These are phyloP conservation scores for Babylonia areolata DNA, from an alignment of 1,140 invertebrate species.

Conservation along the genomic window DNA sequence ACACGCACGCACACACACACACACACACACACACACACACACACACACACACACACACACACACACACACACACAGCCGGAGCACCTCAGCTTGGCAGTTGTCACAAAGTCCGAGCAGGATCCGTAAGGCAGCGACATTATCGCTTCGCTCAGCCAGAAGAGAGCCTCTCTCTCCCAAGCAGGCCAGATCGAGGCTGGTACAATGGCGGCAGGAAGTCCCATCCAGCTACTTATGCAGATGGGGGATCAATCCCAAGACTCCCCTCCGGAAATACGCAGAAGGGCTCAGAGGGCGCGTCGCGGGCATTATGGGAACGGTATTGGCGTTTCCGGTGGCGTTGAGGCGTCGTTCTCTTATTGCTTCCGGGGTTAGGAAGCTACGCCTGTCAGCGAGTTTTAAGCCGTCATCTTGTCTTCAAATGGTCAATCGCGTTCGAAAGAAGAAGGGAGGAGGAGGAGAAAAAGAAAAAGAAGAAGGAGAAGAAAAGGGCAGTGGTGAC, in stretches of 20 bases:
- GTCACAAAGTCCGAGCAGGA: no score
- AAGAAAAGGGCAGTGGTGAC: no score
- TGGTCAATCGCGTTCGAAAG: neutral
- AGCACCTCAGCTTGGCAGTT: no score
- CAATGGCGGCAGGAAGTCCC: conserved; percentile 34
- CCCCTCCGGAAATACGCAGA: conserved; percentile 35
- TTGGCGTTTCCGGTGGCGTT: conserved; percentile 36
- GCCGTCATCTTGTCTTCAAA: conserved; percentile 28
- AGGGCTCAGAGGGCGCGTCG: conserved; percentile 34
- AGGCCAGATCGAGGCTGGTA: neutral
- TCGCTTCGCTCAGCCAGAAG: conserved; percentile 36
- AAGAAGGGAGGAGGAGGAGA: neutral
- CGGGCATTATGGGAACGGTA: conserved; percentile 39
- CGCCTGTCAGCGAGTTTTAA: conserved; percentile 29
- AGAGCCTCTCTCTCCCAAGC: conserved; percentile 1
- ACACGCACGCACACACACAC: no score
- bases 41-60: no score
- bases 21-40: no score
- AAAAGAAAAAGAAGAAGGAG: neutral
- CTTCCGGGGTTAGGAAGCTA: conserved; percentile 36
- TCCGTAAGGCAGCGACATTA: conserved; percentile 36
- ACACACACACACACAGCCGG: no score
- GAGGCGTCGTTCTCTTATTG: conserved; percentile 37
- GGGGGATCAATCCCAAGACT: conserved; percentile 25
- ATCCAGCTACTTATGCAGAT: conserved; percentile 42